Conservation (phyloP, 2,888 invertebrate genomes). For the Pachycephus smyrnensis region DNA sequence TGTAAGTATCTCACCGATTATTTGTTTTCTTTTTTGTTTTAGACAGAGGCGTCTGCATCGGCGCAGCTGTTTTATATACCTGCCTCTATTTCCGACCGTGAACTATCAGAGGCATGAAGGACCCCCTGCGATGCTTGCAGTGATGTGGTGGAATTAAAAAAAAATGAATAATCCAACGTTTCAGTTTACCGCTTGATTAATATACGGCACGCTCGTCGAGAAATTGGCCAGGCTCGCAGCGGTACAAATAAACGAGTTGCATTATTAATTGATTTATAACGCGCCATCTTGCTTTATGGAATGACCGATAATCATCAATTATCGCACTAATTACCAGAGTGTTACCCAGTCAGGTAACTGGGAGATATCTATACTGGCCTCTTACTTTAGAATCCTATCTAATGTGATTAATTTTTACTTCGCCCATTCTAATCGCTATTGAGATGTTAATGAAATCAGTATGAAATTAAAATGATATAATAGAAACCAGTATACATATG, state of each 20-base stretch:
- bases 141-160: slow-evolving; percentile 27
- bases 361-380: not conserved
- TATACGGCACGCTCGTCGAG: slow-evolving; percentile 31
- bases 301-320: slow-evolving; percentile 49
- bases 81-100: slow-evolving; percentile 9
- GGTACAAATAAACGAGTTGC: slow-evolving; percentile 41
- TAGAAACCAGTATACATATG: not conserved
- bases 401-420: not conserved
- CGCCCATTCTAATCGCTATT: not conserved
- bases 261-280: slow-evolving; percentile 53
- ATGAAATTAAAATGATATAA: not conserved
- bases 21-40: slow-evolving; percentile 3
- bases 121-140: slow-evolving; percentile 2
- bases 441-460: not conserved
- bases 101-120: slow-evolving; percentile 14
- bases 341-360: slow-evolving; percentile 35
- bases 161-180: slow-evolving; percentile 25
- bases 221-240: slow-evolving; percentile 16
- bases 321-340: slow-evolving; percentile 44
- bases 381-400: not conserved
- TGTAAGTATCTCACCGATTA: not conserved
- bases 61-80: not conserved
- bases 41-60: not conserved
- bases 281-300: slow-evolving; percentile 43
- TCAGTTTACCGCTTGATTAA: slow-evolving; percentile 44